A percentile compares a stretch with the other conserved stretches of the same genome.
Conservation (phyloP, 2,113 vertebrate genomes). For the Ictalurus punctatus region DNA sequence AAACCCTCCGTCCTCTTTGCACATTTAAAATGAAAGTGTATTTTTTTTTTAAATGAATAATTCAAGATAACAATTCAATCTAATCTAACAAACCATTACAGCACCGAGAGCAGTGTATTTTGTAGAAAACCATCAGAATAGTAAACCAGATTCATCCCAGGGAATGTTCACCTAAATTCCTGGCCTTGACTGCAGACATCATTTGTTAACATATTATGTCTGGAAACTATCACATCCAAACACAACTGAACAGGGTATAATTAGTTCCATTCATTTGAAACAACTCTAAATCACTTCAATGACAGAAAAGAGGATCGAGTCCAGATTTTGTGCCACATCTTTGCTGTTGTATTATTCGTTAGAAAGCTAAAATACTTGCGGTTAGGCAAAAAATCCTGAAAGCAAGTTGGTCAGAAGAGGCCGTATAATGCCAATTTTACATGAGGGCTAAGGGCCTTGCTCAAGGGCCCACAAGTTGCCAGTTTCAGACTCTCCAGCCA, state of each 20-base stretch:
- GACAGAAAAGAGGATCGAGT: slow-evolving; percentile 7
- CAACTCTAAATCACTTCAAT: slow-evolving; percentile 13
- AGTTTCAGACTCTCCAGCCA: neutral
- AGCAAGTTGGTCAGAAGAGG: neutral
- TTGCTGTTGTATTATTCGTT: neutral
- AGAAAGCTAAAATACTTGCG: neutral
- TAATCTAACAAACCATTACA: neutral
- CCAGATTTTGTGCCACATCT: neutral
- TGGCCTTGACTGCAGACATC: slow-evolving; percentile 29
- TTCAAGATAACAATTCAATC: neutral
- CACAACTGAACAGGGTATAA: slow-evolving; percentile 8
- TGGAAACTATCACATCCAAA: slow-evolving; percentile 34
- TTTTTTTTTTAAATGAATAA: neutral
- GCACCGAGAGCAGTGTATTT: neutral
- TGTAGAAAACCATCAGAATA: neutral
- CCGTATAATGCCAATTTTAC: neutral
- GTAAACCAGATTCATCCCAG: neutral
- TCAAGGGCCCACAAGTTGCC: neutral
- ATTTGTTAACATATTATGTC: slow-evolving; percentile 32
- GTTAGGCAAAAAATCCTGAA: neutral
- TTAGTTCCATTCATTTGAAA: slow-evolving; percentile 35
- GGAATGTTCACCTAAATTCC: slow-evolving; percentile 10
- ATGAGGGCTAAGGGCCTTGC: neutral
- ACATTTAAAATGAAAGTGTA: neutral
- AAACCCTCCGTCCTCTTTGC: neutral